Evolutionary conservation across 2,888 invertebrate genomes (phyloP).

Genomic region (Rhodophaea formosa): DNA sequence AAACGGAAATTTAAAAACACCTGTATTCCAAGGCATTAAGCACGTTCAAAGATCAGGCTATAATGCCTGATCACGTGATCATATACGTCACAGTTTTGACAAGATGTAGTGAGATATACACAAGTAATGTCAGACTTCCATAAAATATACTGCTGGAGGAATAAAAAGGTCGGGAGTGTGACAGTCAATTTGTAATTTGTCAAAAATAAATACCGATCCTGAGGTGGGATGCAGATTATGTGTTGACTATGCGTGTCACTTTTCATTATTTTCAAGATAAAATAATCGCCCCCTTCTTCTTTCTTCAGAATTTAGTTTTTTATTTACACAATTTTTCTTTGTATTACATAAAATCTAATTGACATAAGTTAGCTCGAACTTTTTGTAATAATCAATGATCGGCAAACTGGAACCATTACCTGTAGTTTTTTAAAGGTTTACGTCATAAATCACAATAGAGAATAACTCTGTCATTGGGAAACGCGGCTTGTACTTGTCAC

Average conservation of each 20-base stretch:
- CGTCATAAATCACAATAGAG: too few species aligned
- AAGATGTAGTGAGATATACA: slow-evolving; percentile 3
- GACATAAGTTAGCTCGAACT: too few species aligned
- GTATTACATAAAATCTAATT: too few species aligned
- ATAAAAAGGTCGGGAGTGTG: neutral
- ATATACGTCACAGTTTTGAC: neutral
- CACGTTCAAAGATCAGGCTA: neutral
- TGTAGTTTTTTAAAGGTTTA: too few species aligned
- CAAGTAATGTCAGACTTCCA: neutral
- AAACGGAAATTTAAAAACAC: neutral
- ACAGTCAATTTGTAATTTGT: neutral
- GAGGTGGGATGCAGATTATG: neutral
- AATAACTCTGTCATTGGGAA: too few species aligned
- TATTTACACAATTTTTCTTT: too few species aligned
- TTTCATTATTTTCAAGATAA: too few species aligned
- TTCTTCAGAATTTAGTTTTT: too few species aligned
- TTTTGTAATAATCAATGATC: too few species aligned
- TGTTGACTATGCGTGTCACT: neutral
- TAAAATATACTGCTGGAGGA: neutral
- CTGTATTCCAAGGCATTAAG: neutral
- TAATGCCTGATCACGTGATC: neutral
- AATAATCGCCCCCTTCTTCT: too few species aligned
- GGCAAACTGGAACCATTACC: too few species aligned
- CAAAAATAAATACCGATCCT: neutral
- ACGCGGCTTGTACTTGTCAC: too few species aligned